Conservation (phyloP, 2,113 vertebrate species). For the Steatornis caripensis region DNA sequence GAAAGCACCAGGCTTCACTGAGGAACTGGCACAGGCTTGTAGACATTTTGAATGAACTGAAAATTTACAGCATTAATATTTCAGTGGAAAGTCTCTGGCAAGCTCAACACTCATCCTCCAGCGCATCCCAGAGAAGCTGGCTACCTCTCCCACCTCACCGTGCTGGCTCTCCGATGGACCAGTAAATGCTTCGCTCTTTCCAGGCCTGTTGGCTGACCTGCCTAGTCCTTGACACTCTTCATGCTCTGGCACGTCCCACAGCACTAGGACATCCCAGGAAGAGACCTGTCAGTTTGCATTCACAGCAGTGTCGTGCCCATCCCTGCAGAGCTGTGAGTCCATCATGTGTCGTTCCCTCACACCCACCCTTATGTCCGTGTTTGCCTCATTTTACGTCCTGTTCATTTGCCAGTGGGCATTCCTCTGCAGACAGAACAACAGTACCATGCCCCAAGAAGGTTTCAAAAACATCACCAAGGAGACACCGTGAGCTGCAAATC, state of each 20-base stretch:
- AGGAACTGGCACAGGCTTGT: background rate
- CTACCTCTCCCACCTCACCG: background rate
- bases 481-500: background rate
- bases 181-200: background rate
- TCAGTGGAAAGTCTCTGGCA: background rate
- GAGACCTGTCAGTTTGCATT: background rate
- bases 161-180: background rate
- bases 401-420: background rate
- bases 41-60: background rate
- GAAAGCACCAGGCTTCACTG: background rate
- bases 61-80: background rate
- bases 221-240: background rate
- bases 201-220: background rate
- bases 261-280: background rate
- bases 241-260: accelerated
- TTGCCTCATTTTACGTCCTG: background rate
- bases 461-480: background rate
- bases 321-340: background rate
- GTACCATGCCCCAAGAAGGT: background rate
- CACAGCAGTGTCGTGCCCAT: accelerated
- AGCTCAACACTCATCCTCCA: background rate
- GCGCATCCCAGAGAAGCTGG: background rate
- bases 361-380: accelerated
- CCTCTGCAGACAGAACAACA: background rate
- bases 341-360: background rate